Conservation (phyloP, 2,888 invertebrate genomes). For the Euplexia lucipara region DNA sequence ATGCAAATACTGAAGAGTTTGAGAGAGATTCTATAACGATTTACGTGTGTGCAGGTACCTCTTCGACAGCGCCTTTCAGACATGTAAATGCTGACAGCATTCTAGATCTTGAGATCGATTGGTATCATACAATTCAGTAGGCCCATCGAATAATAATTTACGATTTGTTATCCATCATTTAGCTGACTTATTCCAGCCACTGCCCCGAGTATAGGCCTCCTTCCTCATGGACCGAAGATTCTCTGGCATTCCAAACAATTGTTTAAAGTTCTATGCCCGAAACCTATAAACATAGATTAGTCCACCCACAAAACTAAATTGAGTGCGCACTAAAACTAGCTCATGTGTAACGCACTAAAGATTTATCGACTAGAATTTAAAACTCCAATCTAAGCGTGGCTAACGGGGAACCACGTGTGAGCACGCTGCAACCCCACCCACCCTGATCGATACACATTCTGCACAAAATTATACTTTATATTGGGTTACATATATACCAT, state of each 20-base stretch:
- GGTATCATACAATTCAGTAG: not conserved
- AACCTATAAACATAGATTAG: conserved; percentile 32
- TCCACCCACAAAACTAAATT: conserved; percentile 41
- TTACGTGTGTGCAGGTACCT: conserved; percentile 44
- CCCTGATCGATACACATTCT: conserved; percentile 66
- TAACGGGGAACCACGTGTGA: conserved; percentile 48
- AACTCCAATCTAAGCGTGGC: conserved; percentile 44
- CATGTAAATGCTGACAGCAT: conserved; percentile 29
- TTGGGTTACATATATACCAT: conserved; percentile 52
- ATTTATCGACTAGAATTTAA: conserved; percentile 59
- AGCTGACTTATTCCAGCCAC: too few relatives aligned
- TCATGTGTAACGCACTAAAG: conserved; percentile 51
- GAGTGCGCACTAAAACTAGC: conserved; percentile 48
- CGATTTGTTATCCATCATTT: too few relatives aligned
- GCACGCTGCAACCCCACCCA: conserved; percentile 53
- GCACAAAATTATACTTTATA: conserved; percentile 66
- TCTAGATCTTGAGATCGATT: conserved; percentile 6
- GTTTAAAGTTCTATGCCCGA: not conserved
- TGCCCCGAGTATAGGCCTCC: too few relatives aligned
- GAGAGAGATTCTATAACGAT: conserved; percentile 60
- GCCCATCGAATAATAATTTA: too few relatives aligned
- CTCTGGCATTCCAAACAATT: conserved; percentile 1
- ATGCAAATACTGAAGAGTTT: conserved; percentile 61
- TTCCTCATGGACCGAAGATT: too few relatives aligned
- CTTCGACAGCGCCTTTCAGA: conserved; percentile 35